Conservation (phyloP, 2,113 vertebrate genomes). For the Callopanchax toddi region DNA sequence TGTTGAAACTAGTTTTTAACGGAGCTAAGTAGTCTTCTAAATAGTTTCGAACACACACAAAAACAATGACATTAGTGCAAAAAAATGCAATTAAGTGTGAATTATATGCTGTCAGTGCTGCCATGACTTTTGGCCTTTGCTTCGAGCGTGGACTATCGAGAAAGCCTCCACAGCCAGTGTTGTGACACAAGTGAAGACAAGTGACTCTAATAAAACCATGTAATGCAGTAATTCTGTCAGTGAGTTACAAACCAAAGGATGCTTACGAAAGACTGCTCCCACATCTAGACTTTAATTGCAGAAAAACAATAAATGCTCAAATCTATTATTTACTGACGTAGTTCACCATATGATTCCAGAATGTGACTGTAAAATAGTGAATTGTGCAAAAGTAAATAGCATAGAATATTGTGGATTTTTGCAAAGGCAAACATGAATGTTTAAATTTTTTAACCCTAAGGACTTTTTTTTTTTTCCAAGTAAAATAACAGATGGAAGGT, state of each 20-base stretch:
- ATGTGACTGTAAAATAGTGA: slow-evolving; percentile 9
- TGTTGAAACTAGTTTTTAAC: not conserved
- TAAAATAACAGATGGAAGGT: too few species aligned
- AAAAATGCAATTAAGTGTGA: slow-evolving; percentile 13
- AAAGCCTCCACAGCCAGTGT: slow-evolving; percentile 33
- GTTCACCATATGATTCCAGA: slow-evolving; percentile 12
- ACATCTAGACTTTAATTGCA: slow-evolving; percentile 7
- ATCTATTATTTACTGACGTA: slow-evolving; percentile 36
- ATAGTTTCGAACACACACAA: not conserved
- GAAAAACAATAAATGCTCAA: slow-evolving; percentile 10
- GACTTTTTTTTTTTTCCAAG: too few species aligned
- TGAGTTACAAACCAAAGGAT: slow-evolving; percentile 49
- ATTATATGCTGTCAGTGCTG: slow-evolving; percentile 16
- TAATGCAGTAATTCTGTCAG: slow-evolving; percentile 64
- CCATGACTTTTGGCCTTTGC: slow-evolving; percentile 33
- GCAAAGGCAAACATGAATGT: not conserved
- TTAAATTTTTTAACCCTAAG: not conserved
- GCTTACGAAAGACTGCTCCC: slow-evolving; percentile 32
- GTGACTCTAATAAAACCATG: slow-evolving; percentile 69
- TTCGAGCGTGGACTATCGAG: slow-evolving; percentile 5
- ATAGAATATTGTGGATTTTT: not conserved
- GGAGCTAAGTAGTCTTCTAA: not conserved
- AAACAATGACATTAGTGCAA: not conserved
- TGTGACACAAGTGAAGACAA: slow-evolving; percentile 67
- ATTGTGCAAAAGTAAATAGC: not conserved